Conservation (phyloP, 2,113 vertebrate species). For the Fulmarus glacialis region DNA sequence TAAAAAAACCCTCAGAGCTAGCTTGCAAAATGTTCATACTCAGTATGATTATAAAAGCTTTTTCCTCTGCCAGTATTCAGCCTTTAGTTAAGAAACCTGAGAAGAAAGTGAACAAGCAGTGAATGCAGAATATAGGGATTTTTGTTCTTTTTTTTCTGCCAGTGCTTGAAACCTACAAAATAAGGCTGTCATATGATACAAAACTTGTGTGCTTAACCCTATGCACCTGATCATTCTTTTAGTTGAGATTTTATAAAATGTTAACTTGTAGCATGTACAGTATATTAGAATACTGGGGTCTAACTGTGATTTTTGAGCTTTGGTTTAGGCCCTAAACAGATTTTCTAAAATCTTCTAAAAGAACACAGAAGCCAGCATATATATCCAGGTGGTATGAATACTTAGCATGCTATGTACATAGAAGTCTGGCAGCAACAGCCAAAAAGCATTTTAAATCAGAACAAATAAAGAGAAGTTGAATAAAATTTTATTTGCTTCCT, state of each 20-base stretch:
- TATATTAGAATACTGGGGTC: background rate
- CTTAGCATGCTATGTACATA: background rate
- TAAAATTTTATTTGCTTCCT: background rate
- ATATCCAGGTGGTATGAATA: background rate
- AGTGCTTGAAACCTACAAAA: background rate
- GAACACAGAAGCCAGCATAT: background rate
- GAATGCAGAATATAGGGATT: background rate
- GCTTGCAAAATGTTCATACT: background rate
- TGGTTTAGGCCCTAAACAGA: background rate
- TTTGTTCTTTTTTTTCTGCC: background rate
- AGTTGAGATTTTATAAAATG: background rate
- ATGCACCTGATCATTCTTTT: fast-evolving
- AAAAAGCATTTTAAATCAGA: background rate
- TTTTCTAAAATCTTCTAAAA: background rate
- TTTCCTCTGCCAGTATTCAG: background rate
- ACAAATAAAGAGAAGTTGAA: background rate
- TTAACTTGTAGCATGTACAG: background rate
- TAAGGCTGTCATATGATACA: background rate
- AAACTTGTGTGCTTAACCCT: background rate
- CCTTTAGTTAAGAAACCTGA: background rate
- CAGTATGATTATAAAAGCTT: background rate
- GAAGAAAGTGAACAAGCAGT: background rate
- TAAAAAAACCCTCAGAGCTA: background rate
- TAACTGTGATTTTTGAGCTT: background rate
- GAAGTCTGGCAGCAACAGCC: background rate